These are phyloP conservation scores for Hydrotaea diabolus DNA, from an alignment of 2,888 invertebrate genomes.

Conservation along the genomic window DNA sequence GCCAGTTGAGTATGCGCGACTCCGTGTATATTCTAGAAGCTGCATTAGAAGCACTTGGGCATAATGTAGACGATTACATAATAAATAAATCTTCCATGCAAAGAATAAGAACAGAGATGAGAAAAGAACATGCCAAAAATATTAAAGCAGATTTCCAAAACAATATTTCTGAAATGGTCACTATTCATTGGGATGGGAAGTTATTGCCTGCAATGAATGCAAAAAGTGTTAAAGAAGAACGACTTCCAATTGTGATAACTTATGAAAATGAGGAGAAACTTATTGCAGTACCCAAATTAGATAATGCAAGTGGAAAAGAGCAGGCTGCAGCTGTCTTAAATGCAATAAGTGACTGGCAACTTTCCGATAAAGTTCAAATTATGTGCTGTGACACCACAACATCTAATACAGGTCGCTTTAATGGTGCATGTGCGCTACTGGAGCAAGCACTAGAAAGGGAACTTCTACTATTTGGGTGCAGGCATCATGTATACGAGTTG, in stretches of 20 bases:
- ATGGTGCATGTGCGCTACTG: too few relatives aligned
- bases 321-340: slow-evolving; percentile 69
- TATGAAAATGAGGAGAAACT: slow-evolving; percentile 72
- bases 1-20: slow-evolving; percentile 23
- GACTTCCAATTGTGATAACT: slow-evolving; percentile 69
- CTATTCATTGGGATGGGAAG: slow-evolving; percentile 38
- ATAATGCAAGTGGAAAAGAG: slow-evolving; percentile 68
- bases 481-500: too few relatives aligned
- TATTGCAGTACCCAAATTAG: slow-evolving; percentile 71
- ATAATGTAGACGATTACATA: background rate
- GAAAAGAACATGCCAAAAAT: background rate
- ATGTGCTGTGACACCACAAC: too few relatives aligned
- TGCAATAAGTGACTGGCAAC: slow-evolving; percentile 65
- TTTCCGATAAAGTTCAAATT: slow-evolving; percentile 68
- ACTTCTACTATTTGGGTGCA: too few relatives aligned
- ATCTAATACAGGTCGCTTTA: too few relatives aligned
- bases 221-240: slow-evolving; percentile 68
- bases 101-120: background rate
- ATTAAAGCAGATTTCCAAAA: slow-evolving; percentile 28
- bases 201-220: background rate
- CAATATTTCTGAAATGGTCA: slow-evolving; percentile 30
- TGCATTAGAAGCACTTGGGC: too few relatives aligned
- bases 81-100: background rate
- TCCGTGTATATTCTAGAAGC: slow-evolving; percentile 44
- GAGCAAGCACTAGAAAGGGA: too few relatives aligned